phyloP scores from a whole-genome alignment of 2,888 invertebrate genomes.

The Eupithecia inturbata region DNA sequence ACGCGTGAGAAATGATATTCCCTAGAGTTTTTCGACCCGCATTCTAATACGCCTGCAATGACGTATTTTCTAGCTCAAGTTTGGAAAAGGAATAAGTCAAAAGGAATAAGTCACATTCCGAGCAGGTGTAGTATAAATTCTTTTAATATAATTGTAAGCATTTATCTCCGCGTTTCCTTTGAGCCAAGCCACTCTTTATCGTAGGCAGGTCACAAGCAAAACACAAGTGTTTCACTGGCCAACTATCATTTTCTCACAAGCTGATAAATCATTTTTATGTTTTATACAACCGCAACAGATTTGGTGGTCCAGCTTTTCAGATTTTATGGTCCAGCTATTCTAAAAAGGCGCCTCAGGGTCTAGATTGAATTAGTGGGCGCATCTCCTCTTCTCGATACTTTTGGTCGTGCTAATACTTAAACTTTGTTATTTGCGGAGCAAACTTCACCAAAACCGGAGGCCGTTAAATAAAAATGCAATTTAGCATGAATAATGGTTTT shows the following conservation, averaged over 20 bases:
- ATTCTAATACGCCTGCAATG: too few relatives aligned
- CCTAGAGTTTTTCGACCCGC: too few relatives aligned
- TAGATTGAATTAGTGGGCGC: conserved; percentile 27
- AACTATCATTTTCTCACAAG: neutral
- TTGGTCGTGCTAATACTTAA: conserved; percentile 7
- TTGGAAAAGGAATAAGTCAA: too few relatives aligned
- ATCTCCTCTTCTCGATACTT: conserved; percentile 20
- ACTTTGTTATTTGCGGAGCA: conserved; percentile 17
- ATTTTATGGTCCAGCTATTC: conserved; percentile 1
- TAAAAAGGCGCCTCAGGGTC: conserved; percentile 11
- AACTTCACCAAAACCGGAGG: conserved; percentile 12
- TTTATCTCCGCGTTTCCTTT: too few relatives aligned
- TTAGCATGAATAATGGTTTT: conserved; percentile 24
- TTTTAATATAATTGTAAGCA: too few relatives aligned
- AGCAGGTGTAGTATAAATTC: too few relatives aligned
- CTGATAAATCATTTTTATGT: neutral
- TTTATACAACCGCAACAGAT: neutral
- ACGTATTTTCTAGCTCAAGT: too few relatives aligned
- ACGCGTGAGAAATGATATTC: too few relatives aligned
- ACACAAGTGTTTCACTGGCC: too few relatives aligned
- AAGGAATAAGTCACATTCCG: too few relatives aligned
- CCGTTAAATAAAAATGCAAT: conserved; percentile 16
- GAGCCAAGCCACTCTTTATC: too few relatives aligned
- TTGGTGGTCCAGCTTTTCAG: neutral
- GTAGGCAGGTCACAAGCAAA: too few relatives aligned